A percentile compares a stretch with the other conserved stretches of the same genome.
Evolutionary conservation across 53 echinoderm and acorn worm species (phyloP).

Genomic region (Henricia sp.): DNA sequence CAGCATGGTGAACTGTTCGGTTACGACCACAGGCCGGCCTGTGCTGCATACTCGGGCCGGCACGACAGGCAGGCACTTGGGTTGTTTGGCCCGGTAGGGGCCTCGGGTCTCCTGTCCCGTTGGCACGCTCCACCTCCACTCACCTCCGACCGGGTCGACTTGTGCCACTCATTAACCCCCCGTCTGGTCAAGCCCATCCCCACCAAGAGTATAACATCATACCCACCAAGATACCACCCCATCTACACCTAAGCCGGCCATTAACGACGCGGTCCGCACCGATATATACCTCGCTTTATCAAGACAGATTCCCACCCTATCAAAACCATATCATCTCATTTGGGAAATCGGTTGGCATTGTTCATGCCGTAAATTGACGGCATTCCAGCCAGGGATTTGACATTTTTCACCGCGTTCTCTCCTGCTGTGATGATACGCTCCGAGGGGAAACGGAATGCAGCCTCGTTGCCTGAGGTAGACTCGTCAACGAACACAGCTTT

Average conservation of each 20-base stretch:
- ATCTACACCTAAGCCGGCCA: conserved; percentile 69
- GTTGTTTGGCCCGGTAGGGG: conserved; percentile 34
- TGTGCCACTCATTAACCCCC: conserved; percentile 54
- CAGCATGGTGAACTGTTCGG: conserved; percentile 43
- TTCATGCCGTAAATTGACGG: conserved; percentile 55
- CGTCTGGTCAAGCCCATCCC: conserved; percentile 87
- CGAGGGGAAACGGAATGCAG: conserved; percentile 26
- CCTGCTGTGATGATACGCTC: conserved; percentile 53
- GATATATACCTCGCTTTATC: conserved; percentile 32
- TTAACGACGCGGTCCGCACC: neutral
- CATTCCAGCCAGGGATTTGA: conserved; percentile 62
- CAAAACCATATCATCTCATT: conserved; percentile 81
- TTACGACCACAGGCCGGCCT: conserved; percentile 11
- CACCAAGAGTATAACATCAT: conserved; percentile 80
- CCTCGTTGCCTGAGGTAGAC: neutral
- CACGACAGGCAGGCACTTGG: conserved; percentile 26
- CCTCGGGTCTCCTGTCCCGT: conserved; percentile 54
- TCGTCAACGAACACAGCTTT: conserved; percentile 5
- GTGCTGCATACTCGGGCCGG: conserved; percentile 42
- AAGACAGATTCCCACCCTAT: conserved; percentile 60
- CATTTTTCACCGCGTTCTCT: conserved; percentile 53
- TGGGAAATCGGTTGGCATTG: conserved; percentile 60
- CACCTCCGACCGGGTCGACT: conserved; percentile 28
- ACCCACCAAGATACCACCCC: conserved; percentile 85
- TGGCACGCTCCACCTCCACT: conserved; percentile 56